Base-by-base conservation (phyloP, 2,113 vertebrate species). In the Embiotoca jacksoni region DNA sequence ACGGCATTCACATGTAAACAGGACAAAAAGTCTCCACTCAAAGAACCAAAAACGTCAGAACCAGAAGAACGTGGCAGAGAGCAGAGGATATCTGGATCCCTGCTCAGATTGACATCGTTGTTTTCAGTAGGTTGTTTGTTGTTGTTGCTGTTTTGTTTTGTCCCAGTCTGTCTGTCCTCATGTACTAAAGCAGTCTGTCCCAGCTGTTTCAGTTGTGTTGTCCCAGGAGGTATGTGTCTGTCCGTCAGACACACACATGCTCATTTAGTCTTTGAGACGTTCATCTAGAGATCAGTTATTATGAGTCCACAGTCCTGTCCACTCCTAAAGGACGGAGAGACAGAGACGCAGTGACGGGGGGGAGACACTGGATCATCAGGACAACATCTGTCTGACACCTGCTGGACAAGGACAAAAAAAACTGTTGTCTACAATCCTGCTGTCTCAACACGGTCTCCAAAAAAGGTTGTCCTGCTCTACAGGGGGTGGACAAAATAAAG, bases 91-190 rank as follows among this genome's bases (percentile, higher is more conserved):
- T 65, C 77, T 84, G 53, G 68, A 83, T 85, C 83, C 75, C 83
- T 76, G 81, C 64, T 71, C n/a, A 84, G 71, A 88, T 89, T 92
- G 90, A 92, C 90, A 92, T 92, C 89, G 74, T 89, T 89, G 79
- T 88, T 75, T 82, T 82, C 56, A 66, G 69, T 39, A 36, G 39
- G 50, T 61, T 80, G 59, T 69, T 79, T 62, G 23, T 79, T 47
- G 3, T 86, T 78, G 66, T 72, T 76, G 16, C 15, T 16, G 41
- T 66, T 70, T 33, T 5, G 5, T 64, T 23, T 67, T 73, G 83
- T 86, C 68, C 61, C 61, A 77, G 77, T 81, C 66, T 49, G 5
- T 56, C 4, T 49, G 49, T 80, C 44, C 67, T 82, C 56, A 31
- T 50, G 59, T 76, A 23, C 39, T 63, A 75, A 30, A 33, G 47